Base-by-base conservation (phyloP, 2,888 invertebrate species). In the Mesodorylaimus sp. region DNA sequence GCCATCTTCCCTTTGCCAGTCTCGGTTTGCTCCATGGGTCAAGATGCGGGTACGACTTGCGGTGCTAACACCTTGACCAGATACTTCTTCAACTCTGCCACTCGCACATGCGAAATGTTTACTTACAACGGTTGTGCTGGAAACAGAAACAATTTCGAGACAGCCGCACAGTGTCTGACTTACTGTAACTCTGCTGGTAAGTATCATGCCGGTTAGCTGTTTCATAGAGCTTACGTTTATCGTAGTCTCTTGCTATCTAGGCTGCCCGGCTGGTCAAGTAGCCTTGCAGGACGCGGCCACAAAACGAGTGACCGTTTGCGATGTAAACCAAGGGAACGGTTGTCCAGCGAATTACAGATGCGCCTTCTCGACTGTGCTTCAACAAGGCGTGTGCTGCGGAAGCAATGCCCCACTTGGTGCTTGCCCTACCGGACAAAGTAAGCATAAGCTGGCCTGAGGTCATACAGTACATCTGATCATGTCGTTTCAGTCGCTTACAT, bases 51-150 rank as follows among this genome's bases (percentile, higher is more conserved):
- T 36, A 43, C 5, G 1, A 47, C 24, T 25, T 58, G 57, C 52
- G 52, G 52, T 0, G 52, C 51, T 41, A 57, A 58, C 23, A 48
- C 58, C 48, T 61, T 63, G 53, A 54, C 59, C 28, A 57, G 63
- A 42, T 63, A 59, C 50, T 64, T 55, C 52, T 63, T 63, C 58
- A 61, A 64, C 52, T 58, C 60, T 26, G 62, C 60, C 52, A 56
- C 59, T 25, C 61, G 62, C 53, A 60, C 58, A 2, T 63, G 63
- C 48, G 58, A 59, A 48, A 56, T 59, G 1, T 64, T 63, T 52
- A 59, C 60, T 47, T 64, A 64, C 57, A 62, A 61, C 52, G 32
- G 32, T 32, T 32, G 32, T 16, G 10, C 16, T 16, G 32, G 32
- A 32, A 32, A 32, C 32, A 32, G 64, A 5, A 64, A 64, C 56